Base-by-base conservation (phyloP, 2,888 invertebrate species). In the Leptura quadrifasciata region DNA sequence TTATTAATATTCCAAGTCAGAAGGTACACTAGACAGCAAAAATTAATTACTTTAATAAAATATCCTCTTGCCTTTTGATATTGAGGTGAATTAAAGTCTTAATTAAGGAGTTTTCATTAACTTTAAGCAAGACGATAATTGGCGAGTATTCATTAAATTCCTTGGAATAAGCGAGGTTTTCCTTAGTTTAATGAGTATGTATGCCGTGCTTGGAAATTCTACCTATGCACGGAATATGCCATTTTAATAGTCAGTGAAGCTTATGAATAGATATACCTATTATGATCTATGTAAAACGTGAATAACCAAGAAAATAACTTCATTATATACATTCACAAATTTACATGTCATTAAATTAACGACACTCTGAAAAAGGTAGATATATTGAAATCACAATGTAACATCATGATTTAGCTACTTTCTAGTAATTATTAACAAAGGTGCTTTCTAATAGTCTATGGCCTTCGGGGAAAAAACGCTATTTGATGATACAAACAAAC, bases 31-130 rank as follows among this genome's bases (percentile, higher is more conserved):
- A 17, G 17, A 54, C 0, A 21, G 47, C 12, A 52, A 54, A 67
- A 55, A 68, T 57, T 67, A 57, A 69, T 69, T 69, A 47, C 58
- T 55, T 39, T 58, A 69, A 69, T 58, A 69, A 57, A 69, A 54
- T 68, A 24, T 24, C 27, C 55, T 27, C 17, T 21, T 55, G 21
- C 57, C 68, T 57, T 69, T 69, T 69, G 31, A 21, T 58, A 69
- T 69, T 69, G 47, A 58, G 39, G 69, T 58, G 35, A 55, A 69
- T 58, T 58, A 69, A 69, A 20, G 39, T 58, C 69, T 69, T 69
- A 69, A 58, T 69, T 69, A 69, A 69, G 47, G 54, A 58, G 35
- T 69, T 69, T 69, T 69, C 69, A 69, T 69, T 69, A 69, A 69
- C 69, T 69, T 69, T 24, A 39, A 58, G 39, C 69, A 58, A 47